A percentile compares a stretch with the other conserved stretches of the same genome.
Conservation (phyloP, 2,113 vertebrate genomes). For the Crypturellus undulatus region DNA sequence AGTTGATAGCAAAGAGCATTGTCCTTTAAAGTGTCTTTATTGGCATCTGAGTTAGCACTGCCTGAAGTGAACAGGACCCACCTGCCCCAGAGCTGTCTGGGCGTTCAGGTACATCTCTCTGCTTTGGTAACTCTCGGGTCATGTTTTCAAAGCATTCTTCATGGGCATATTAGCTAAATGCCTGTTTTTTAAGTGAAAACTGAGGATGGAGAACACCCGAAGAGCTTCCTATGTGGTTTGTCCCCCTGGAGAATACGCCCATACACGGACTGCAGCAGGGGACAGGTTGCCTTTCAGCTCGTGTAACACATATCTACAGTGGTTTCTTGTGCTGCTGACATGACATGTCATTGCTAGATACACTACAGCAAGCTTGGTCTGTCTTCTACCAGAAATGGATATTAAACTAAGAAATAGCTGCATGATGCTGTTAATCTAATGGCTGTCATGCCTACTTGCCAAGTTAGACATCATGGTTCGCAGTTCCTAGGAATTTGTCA, state of each 20-base stretch:
- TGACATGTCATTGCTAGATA: neutral
- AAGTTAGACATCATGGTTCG: neutral
- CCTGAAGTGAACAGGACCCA: neutral
- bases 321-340: neutral
- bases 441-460: neutral
- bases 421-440: conserved; percentile 39
- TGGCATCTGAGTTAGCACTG: conserved; percentile 27
- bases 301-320: neutral
- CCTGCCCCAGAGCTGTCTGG: neutral
- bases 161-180: neutral
- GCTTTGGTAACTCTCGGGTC: conserved; percentile 40
- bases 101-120: neutral
- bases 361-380: neutral
- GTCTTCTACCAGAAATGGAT: conserved; percentile 30
- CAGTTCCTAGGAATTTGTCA: conserved; percentile 1
- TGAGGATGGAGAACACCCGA: neutral
- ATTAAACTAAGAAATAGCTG: neutral
- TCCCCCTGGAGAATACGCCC: neutral
- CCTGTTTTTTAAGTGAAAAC: neutral
- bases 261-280: neutral
- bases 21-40: conserved; percentile 9
- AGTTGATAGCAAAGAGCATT: neutral
- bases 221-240: neutral
- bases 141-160: conserved; percentile 37
- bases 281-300: neutral